Evolutionary conservation across 2,113 vertebrate genomes (phyloP).

Genomic region (Theristicus caerulescens): DNA sequence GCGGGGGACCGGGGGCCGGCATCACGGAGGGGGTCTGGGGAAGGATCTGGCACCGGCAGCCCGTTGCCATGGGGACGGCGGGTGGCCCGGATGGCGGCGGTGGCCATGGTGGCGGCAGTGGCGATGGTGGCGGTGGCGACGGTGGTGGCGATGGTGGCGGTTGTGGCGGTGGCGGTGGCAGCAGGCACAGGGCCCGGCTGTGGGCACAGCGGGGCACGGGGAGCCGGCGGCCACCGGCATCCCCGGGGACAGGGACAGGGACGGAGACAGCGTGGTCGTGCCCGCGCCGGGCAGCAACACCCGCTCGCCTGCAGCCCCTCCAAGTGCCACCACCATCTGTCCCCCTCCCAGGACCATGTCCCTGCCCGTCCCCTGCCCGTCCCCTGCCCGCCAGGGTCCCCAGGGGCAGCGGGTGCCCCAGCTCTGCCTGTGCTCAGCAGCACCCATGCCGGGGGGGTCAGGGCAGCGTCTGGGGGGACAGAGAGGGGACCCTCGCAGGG

Average conservation of each 20-base stretch:
- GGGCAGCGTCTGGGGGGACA: neutral
- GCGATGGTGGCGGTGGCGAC: neutral
- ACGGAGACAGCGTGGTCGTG: neutral
- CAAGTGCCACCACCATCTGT: neutral
- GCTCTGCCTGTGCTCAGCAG: neutral
- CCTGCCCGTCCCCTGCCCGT: neutral
- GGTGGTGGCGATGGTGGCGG: neutral
- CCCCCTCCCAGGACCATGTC: neutral
- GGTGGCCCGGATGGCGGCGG: conserved; percentile 20
- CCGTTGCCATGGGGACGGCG: conserved; percentile 17
- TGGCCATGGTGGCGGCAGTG: neutral
- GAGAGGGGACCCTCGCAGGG: neutral
- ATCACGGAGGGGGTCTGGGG: neutral
- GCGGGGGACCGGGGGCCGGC: neutral
- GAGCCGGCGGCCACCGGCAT: neutral
- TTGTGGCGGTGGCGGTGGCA: no score
- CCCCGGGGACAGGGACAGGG: neutral
- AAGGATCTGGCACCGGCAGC: neutral
- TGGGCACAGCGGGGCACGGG: neutral
- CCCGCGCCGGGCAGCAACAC: neutral
- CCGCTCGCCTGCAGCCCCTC: neutral
- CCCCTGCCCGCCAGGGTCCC: neutral
- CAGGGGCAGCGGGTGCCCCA: neutral
- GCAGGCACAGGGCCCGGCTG: neutral
- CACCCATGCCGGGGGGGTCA: neutral